phyloP scores from a whole-genome alignment of 2,888 invertebrate genomes.

The Tromatobia lineatoria region DNA sequence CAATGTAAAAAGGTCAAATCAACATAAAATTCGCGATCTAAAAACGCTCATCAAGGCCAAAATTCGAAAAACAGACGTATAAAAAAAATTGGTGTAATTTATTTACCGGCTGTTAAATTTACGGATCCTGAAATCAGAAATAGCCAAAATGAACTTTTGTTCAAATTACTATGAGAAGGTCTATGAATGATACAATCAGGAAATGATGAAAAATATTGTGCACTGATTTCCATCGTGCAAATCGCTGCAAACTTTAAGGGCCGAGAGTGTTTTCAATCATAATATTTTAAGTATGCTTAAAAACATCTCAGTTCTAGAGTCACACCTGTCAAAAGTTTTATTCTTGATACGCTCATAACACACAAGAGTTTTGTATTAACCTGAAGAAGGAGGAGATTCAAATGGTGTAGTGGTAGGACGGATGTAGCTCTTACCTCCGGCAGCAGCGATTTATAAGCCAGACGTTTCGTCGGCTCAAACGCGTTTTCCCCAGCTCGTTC shows the following conservation, averaged over 20 bases:
- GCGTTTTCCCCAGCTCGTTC: constrained; percentile 65
- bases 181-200: too few relatives aligned
- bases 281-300: not conserved
- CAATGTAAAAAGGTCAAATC: too few relatives aligned
- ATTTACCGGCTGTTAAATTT: too few relatives aligned
- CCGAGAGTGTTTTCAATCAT: not conserved
- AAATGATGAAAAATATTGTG: too few relatives aligned
- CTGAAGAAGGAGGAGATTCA: not conserved
- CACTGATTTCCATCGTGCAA: too few relatives aligned
- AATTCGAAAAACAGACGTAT: too few relatives aligned
- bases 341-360: constrained; percentile 29
- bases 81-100: too few relatives aligned
- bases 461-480: constrained; percentile 75
- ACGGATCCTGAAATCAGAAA: too few relatives aligned
- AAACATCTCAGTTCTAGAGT: not conserved
- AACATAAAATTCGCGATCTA: too few relatives aligned
- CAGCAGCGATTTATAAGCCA: constrained; percentile 78
- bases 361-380: constrained; percentile 29
- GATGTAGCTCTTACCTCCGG: constrained; percentile 46
- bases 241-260: not conserved
- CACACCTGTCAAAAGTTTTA: not conserved
- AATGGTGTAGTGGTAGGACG: not conserved
- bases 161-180: too few relatives aligned
- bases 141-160: too few relatives aligned
- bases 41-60: too few relatives aligned